Conservation (phyloP, 2,888 invertebrate species). For the Panopea generosa region DNA sequence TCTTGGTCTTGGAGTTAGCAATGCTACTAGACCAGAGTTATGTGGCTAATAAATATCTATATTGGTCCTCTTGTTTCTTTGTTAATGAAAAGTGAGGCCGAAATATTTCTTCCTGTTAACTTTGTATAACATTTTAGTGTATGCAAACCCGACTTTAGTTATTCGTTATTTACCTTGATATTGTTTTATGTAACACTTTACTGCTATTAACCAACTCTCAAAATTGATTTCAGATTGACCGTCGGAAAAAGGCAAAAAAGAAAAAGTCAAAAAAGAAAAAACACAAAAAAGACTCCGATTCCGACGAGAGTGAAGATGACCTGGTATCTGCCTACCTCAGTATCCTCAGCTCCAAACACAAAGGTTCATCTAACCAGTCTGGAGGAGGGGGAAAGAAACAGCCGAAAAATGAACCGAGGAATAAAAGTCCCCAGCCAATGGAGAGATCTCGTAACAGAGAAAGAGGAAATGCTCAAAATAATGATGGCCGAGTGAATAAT, state of each 20-base stretch:
- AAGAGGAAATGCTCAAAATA: not conserved
- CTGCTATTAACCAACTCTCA: too few species aligned
- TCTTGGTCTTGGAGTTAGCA: too few species aligned
- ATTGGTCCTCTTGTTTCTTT: too few species aligned
- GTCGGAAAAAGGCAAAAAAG: conserved; percentile 83
- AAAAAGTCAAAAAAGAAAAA: conserved; percentile 83
- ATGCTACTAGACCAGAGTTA: too few species aligned
- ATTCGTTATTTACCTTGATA: too few species aligned
- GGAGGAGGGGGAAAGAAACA: conserved; percentile 13
- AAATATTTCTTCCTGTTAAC: too few species aligned
- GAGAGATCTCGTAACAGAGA: not conserved
- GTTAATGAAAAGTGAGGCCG: too few species aligned
- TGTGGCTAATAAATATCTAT: too few species aligned
- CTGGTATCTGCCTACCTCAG: conserved; percentile 80
- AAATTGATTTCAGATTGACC: conserved; percentile 33
- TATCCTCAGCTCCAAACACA: conserved; percentile 78
- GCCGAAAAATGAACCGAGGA: conserved; percentile 13
- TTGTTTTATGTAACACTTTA: too few species aligned
- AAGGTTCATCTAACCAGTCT: conserved; percentile 1
- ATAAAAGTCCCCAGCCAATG: not conserved
- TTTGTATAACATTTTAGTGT: too few species aligned
- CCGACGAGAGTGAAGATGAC: conserved; percentile 74
- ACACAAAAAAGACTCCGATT: conserved; percentile 57
- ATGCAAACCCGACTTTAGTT: too few species aligned
- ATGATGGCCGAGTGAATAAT: not conserved